These are phyloP conservation scores for Oxycera nigricornis DNA, from an alignment of 2,888 invertebrate genomes.

Conservation along the genomic window DNA sequence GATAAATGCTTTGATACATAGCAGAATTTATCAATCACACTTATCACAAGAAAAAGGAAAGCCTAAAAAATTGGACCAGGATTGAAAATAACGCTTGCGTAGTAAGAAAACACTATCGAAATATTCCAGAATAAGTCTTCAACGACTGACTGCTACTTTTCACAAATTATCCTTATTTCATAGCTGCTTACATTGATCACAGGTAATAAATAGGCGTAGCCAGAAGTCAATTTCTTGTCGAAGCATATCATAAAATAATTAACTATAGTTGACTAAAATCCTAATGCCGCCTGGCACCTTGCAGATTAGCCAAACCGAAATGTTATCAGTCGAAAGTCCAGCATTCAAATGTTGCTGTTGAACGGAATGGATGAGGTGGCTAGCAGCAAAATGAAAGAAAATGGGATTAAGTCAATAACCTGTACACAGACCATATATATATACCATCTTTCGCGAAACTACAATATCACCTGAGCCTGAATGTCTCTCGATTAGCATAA, in stretches of 20 bases:
- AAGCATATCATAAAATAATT: constrained; percentile 31
- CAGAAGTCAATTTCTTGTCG: constrained; percentile 23
- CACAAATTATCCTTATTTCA: no score
- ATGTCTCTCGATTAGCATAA: constrained; percentile 5
- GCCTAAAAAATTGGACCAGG: no score
- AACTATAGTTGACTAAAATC: not conserved
- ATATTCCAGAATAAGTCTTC: no score
- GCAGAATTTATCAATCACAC: no score
- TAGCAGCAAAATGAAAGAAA: not conserved
- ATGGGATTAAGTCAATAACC: constrained; percentile 23
- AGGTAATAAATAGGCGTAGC: constrained; percentile 28
- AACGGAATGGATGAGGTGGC: not conserved
- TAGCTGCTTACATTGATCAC: no score
- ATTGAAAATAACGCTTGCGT: no score
- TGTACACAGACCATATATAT: constrained; percentile 27
- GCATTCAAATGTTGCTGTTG: not conserved
- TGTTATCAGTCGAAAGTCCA: not conserved
- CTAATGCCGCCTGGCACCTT: constrained; percentile 9
- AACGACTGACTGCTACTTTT: no score
- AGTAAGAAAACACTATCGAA: no score
- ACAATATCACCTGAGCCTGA: not conserved
- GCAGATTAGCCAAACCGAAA: not conserved
- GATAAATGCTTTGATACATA: no score
- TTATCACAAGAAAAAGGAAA: no score
- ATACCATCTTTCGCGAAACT: not conserved